These are phyloP conservation scores for Leptopilina drosophilae DNA, from an alignment of 2,888 invertebrate species.

Conservation along the genomic window DNA sequence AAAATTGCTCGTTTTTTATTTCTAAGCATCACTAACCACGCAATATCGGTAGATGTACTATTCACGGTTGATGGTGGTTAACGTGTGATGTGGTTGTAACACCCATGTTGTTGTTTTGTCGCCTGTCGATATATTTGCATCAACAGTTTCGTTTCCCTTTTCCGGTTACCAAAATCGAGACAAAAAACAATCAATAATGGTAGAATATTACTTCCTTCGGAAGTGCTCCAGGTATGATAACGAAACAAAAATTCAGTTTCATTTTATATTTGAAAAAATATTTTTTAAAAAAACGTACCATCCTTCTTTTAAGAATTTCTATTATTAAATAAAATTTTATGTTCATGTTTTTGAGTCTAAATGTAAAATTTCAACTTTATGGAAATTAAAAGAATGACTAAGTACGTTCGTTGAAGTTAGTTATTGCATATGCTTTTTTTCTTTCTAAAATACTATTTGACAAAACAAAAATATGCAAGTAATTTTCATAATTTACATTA, in stretches of 20 bases:
- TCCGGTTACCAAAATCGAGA: conserved; percentile 26
- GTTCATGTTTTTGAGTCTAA: no score
- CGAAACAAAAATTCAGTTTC: conserved; percentile 8
- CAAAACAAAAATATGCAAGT: no score
- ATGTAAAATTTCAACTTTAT: no score
- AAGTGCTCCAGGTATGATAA: not conserved
- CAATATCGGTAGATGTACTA: conserved; percentile 66
- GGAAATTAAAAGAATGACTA: no score
- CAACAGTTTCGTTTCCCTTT: conserved; percentile 48
- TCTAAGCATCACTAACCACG: conserved; percentile 70
- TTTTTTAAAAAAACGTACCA: no score
- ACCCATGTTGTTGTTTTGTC: conserved; percentile 40
- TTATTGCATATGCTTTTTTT: no score
- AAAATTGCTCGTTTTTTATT: conserved; percentile 51
- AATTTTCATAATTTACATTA: no score
- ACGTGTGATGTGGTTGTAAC: conserved; percentile 68
- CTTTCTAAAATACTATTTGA: no score
- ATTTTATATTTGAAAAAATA: not conserved
- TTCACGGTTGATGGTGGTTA: conserved; percentile 57
- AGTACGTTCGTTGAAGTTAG: no score
- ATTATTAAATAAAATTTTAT: no score
- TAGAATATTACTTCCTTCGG: conserved; percentile 29
- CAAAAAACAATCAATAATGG: conserved; percentile 14
- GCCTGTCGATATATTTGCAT: conserved; percentile 61
- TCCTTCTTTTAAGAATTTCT: no score